Evolutionary conservation across 2,113 vertebrate genomes (phyloP), one percentile per base, ranked within the genome.

Genomic region (Balaeniceps rex): DNA sequence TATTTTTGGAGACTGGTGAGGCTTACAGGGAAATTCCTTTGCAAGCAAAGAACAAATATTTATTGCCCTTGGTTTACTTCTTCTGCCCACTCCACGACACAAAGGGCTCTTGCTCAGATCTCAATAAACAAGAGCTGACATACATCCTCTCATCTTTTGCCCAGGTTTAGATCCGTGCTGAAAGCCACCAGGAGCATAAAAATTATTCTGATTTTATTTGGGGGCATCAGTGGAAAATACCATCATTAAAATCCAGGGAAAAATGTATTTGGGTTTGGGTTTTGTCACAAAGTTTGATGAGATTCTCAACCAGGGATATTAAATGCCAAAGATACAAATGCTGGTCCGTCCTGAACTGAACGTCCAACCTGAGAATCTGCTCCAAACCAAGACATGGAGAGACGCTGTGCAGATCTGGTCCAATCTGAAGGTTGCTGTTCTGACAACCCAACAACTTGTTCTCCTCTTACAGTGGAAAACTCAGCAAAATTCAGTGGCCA

Each of bases 21-120:
- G n/a, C 87, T 95, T 84, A 70, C 18, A 38, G 63, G 63, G 93
- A 96, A 94, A 94, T 83, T 77, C 89, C 75, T 95, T 84, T 74
- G 70, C 70, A 89, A 49, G 29, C 46, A 94, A 80, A 91, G 58
- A 85, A 40, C 61, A 95, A 91, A 82, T 65, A 89, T 91, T 92
- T 89, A 52, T 69, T 87, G 77, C 19, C 31, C 19, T 91, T 82
- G 17, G 19, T 52, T 81, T 88, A 65, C 81, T 87, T 84, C 68
- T 82, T 75, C 57, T 71, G 58, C 69, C 78, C 81, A 33, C 52
- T 77, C 51, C 65, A 58, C 52, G 82, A 36, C 31, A 70, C 9
- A 51, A 83, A 85, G 25, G 36, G 12, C 10, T 93, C 19, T 74
- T 91, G 74, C 63, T 87, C 80, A 79, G 8, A n/a, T 46, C 66